Evolutionary conservation across 1,140 invertebrate species (phyloP).

Genomic region (Cepaea nemoralis): DNA sequence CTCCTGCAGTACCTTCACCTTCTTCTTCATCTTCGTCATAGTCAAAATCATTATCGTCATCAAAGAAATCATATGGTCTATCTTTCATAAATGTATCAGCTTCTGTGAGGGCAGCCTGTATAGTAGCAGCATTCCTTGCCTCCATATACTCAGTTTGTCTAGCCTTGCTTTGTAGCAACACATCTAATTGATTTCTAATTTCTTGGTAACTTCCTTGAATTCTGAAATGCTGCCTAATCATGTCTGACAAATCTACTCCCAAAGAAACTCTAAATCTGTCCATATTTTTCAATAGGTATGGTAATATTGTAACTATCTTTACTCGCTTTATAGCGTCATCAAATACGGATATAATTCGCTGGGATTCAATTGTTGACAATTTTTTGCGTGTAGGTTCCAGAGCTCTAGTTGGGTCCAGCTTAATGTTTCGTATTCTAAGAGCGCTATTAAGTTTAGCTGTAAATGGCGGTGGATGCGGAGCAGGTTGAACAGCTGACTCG

Average conservation of each 20-base stretch:
- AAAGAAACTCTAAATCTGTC: constrained; percentile 62
- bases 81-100: background rate
- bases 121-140: constrained; percentile 1
- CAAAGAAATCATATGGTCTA: background rate
- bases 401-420: constrained; percentile 67
- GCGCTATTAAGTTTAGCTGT: constrained; percentile 45
- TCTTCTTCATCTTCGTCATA: constrained; percentile 46
- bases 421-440: constrained; percentile 48
- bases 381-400: constrained; percentile 71
- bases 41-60: constrained; percentile 19
- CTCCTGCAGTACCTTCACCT: constrained; percentile 25
- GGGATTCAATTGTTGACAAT: constrained; percentile 69
- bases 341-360: constrained; percentile 71
- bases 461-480: constrained; percentile 37
- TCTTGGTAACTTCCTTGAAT: constrained; percentile 64
- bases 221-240: constrained; percentile 62
- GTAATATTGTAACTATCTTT: constrained; percentile 66
- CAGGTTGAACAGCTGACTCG: constrained; percentile 57
- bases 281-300: constrained; percentile 65
- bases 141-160: constrained; percentile 6
- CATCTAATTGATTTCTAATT: constrained; percentile 57
- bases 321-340: constrained; percentile 65
- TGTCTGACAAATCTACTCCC: constrained; percentile 59
- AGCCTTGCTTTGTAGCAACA: constrained; percentile 50
- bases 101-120: background rate